A percentile compares a stretch with the other conserved stretches of the same genome.
Conservation (phyloP, 2,888 invertebrate genomes). For the Ypsolopha scabrella region DNA sequence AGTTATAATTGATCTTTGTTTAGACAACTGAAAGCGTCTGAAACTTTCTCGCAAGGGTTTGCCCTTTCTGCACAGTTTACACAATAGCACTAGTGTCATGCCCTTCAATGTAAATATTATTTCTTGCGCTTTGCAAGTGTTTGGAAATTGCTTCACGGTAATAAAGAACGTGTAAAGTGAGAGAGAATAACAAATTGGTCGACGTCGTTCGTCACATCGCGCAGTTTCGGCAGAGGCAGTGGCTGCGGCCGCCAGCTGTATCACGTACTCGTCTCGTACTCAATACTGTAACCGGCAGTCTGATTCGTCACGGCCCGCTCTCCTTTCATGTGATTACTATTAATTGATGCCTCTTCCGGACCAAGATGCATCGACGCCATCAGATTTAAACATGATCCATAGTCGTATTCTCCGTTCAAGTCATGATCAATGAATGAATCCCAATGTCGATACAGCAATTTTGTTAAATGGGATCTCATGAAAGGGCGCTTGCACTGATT, state of each 20-base stretch:
- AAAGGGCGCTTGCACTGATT: slow-evolving; percentile 37
- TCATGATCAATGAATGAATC: slow-evolving; percentile 33
- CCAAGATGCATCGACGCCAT: neutral
- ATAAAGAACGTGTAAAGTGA: too few relatives aligned
- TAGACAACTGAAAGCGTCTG: too few relatives aligned
- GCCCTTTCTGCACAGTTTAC: too few relatives aligned
- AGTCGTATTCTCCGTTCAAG: neutral
- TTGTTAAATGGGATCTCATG: slow-evolving; percentile 41
- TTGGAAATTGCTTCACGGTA: too few relatives aligned
- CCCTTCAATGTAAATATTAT: too few relatives aligned
- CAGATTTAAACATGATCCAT: neutral
- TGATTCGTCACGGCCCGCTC: slow-evolving; percentile 34
- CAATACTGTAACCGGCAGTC: slow-evolving; percentile 29
- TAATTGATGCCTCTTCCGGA: slow-evolving; percentile 28
- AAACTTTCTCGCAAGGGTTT: too few relatives aligned
- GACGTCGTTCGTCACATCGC: too few relatives aligned
- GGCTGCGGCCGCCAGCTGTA: slow-evolving; percentile 1
- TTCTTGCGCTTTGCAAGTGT: too few relatives aligned
- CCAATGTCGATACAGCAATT: slow-evolving; percentile 34
- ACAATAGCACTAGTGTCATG: too few relatives aligned
- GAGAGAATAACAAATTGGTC: too few relatives aligned
- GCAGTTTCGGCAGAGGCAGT: neutral
- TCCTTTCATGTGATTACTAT: slow-evolving; percentile 28
- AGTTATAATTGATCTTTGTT: too few relatives aligned
- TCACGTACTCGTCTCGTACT: slow-evolving; percentile 22